phyloP scores from a whole-genome alignment of 1,140 invertebrate species.

The Euschistus heros region DNA sequence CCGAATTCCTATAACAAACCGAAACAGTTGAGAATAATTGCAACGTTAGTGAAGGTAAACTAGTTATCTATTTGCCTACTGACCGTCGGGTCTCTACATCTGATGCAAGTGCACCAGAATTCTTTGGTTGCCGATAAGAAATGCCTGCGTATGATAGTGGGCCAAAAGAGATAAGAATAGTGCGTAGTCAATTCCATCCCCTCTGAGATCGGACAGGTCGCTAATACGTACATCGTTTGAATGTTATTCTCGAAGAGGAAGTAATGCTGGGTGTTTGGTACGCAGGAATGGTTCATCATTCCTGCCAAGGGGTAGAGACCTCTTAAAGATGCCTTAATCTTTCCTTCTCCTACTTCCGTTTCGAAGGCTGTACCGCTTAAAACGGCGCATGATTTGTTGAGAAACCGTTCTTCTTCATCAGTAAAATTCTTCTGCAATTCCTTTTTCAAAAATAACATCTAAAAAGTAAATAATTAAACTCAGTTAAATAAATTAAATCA shows the following conservation, averaged over 20 bases:
- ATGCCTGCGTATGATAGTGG: slow-evolving; percentile 49
- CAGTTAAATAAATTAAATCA: too few species aligned
- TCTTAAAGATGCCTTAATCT: slow-evolving; percentile 40
- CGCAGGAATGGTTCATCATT: slow-evolving; percentile 63
- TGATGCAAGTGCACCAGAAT: slow-evolving; percentile 56
- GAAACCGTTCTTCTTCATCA: slow-evolving; percentile 46
- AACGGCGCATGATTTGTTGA: slow-evolving; percentile 47
- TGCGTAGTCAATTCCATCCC: slow-evolving; percentile 59
- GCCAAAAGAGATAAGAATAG: slow-evolving; percentile 62
- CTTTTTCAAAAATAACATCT: slow-evolving; percentile 1
- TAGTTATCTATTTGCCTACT: neutral
- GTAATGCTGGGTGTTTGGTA: slow-evolving; percentile 58
- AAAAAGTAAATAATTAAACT: neutral
- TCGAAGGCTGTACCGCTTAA: slow-evolving; percentile 68
- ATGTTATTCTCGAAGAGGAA: slow-evolving; percentile 45
- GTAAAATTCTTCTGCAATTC: slow-evolving; percentile 40
- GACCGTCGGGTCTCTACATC: slow-evolving; percentile 54
- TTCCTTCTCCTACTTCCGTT: slow-evolving; percentile 31
- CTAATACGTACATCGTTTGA: slow-evolving; percentile 47
- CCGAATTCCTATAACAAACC: slow-evolving; percentile 33
- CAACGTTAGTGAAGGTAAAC: slow-evolving; percentile 6
- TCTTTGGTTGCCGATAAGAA: slow-evolving; percentile 59
- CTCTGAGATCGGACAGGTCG: slow-evolving; percentile 47
- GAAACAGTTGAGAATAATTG: neutral
- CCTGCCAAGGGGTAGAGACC: slow-evolving; percentile 61